Evolutionary conservation across 2,797 vertebrate species (phyloP).

Genomic region (Mormyrops attenuatus): DNA sequence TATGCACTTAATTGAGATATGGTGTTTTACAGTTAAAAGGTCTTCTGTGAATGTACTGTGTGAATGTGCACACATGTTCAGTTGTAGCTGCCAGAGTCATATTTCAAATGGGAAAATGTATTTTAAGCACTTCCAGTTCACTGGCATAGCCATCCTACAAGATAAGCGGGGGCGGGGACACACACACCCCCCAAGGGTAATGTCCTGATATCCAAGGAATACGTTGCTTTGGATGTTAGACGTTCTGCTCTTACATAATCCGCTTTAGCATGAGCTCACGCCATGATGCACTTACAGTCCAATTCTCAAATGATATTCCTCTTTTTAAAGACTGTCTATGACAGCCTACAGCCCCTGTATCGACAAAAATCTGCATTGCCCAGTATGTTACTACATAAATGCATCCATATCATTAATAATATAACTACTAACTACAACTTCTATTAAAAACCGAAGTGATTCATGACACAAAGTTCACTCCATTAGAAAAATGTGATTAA

Average conservation of each 20-base stretch:
- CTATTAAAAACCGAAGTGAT: background rate
- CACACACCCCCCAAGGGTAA: background rate
- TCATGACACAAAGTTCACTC: background rate
- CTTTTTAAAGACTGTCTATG: background rate
- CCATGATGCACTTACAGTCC: background rate
- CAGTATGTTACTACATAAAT: background rate
- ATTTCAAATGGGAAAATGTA: slow-evolving; percentile 13
- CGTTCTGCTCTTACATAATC: background rate
- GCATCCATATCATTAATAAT: background rate
- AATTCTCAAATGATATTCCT: background rate
- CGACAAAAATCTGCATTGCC: background rate
- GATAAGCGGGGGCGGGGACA: background rate
- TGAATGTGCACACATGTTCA: background rate
- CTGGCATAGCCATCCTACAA: background rate
- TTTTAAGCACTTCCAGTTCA: slow-evolving; percentile 5
- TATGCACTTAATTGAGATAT: background rate
- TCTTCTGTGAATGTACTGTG: background rate
- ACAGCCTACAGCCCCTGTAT: background rate
- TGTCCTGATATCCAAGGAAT: background rate
- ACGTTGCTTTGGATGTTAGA: background rate
- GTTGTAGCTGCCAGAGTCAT: background rate
- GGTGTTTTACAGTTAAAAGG: background rate
- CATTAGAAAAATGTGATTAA: background rate
- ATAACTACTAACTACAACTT: background rate
- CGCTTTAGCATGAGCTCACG: background rate